Conservation (phyloP, 2,888 invertebrate species). For the Ectobius pallidus region DNA sequence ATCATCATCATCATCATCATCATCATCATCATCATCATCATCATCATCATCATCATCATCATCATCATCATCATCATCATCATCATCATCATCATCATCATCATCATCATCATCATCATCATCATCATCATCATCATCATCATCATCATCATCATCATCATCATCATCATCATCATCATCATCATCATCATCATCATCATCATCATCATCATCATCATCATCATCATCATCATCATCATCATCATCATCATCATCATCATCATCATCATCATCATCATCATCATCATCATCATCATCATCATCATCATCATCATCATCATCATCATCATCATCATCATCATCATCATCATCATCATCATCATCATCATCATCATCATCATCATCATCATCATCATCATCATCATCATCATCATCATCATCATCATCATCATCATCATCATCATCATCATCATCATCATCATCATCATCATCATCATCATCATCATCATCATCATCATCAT, state of each 20-base stretch:
- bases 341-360: too few relatives aligned
- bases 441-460: too few relatives aligned
- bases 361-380: too few relatives aligned
- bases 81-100: not conserved
- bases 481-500: too few relatives aligned
- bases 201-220: not conserved
- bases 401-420: too few relatives aligned
- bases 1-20: not conserved
- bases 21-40: not conserved
- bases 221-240: not conserved
- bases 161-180: not conserved
- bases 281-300: not conserved
- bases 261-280: not conserved
- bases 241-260: not conserved
- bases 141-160: not conserved
- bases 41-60: slow-evolving; percentile 1
- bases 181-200: not conserved
- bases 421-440: too few relatives aligned
- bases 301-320: slow-evolving; percentile 5
- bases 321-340: too few relatives aligned
- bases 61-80: not conserved
- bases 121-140: not conserved
- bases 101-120: slow-evolving; percentile 1
- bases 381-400: too few relatives aligned
- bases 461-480: too few relatives aligned